A percentile compares a stretch with the other conserved stretches of the same genome.
Evolutionary conservation across 2,797 vertebrate species (phyloP).

Genomic region (Pelobates cultripes): DNA sequence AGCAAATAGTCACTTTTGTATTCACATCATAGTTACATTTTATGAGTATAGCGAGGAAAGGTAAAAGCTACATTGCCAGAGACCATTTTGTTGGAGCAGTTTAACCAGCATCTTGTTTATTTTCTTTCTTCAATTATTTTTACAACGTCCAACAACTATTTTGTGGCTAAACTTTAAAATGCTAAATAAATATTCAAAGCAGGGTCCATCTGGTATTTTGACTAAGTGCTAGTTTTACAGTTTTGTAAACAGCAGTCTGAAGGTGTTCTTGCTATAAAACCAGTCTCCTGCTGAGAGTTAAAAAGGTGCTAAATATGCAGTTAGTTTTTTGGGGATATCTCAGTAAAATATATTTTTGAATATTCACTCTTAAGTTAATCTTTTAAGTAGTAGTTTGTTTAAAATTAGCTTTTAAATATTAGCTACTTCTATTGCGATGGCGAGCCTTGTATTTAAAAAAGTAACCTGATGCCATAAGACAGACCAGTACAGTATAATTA

Average conservation of each 20-base stretch:
- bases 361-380: conserved; percentile 24
- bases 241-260: conserved; percentile 42
- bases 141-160: conserved; percentile 45
- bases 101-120: conserved; percentile 39
- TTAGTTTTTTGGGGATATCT: conserved; percentile 31
- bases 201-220: conserved; percentile 50
- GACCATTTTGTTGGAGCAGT: conserved; percentile 20
- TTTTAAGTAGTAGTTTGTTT: conserved; percentile 11
- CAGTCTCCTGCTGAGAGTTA: conserved; percentile 43
- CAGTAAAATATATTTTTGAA: conserved; percentile 26
- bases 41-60: conserved; percentile 23
- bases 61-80: conserved; percentile 19
- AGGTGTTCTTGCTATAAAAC: conserved; percentile 16
- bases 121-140: conserved; percentile 51
- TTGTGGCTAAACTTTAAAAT: conserved; percentile 45
- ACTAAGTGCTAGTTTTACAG: conserved; percentile 51
- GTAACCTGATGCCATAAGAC: too few species aligned
- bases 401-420: not conserved
- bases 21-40: conserved; percentile 39
- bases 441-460: too few species aligned
- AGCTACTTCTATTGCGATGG: too few species aligned
- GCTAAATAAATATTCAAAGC: conserved; percentile 47
- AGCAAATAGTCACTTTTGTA: conserved; percentile 15
- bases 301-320: conserved; percentile 37
- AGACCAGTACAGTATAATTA: too few species aligned